phyloP scores from a whole-genome alignment of 2,888 invertebrate genomes.

The Agonopterix alstromeriana region DNA sequence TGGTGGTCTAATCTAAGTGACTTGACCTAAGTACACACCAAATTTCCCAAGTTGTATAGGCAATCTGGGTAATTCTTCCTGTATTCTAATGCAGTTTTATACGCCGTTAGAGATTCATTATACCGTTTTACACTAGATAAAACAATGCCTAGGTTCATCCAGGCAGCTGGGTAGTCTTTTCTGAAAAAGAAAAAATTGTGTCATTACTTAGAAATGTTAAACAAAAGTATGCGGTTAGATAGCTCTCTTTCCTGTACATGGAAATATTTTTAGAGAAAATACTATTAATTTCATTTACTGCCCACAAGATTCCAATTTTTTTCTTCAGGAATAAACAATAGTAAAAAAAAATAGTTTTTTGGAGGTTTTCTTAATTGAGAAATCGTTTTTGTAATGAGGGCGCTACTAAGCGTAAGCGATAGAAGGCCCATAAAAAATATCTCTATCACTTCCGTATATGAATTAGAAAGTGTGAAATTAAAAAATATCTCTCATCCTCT shows the following conservation, averaged over 20 bases:
- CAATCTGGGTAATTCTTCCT: slow-evolving; percentile 93
- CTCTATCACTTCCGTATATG: too few relatives aligned
- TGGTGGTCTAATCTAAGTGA: not conserved
- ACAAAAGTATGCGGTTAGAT: not conserved
- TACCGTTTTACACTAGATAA: slow-evolving; percentile 84
- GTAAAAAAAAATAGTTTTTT: too few relatives aligned
- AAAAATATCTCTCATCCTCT: too few relatives aligned
- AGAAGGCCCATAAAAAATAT: too few relatives aligned
- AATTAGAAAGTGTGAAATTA: too few relatives aligned
- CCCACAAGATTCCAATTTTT: not conserved
- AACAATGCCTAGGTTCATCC: slow-evolving; percentile 99
- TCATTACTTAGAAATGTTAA: not conserved
- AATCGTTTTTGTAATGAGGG: too few relatives aligned
- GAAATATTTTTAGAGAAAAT: not conserved
- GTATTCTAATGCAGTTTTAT: slow-evolving; percentile 85
- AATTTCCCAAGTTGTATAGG: slow-evolving; percentile 95
- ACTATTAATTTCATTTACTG: not conserved
- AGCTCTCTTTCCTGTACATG: not conserved
- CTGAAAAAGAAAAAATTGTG: slow-evolving; percentile 50
- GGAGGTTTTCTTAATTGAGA: too few relatives aligned
- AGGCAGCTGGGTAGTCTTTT: slow-evolving; percentile 94
- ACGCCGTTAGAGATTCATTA: slow-evolving; percentile 85
- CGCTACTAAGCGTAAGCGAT: too few relatives aligned
- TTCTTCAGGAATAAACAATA: too few relatives aligned
- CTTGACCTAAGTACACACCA: slow-evolving; percentile 76